Evolutionary conservation across 2,113 vertebrate genomes (phyloP).

Genomic region (Periophthalmus modestus): DNA sequence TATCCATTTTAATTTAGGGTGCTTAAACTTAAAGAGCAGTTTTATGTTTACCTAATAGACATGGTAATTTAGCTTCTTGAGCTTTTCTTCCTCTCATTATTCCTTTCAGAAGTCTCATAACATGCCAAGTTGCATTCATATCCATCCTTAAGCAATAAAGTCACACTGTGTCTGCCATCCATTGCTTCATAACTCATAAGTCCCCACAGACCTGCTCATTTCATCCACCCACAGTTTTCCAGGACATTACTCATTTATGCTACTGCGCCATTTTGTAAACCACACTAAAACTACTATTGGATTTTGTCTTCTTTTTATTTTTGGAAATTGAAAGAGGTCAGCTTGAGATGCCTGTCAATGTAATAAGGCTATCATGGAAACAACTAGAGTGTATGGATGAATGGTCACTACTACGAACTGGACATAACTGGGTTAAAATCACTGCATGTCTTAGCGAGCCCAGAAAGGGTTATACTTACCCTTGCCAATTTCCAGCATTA

Average conservation of each 20-base stretch:
- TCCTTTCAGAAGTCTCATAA: conserved; percentile 8
- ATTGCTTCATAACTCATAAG: conserved; percentile 20
- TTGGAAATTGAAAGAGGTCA: background rate
- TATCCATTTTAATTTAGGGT: background rate
- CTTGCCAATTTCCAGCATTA: conserved; percentile 10
- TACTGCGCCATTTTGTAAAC: conserved; percentile 1
- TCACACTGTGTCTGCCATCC: background rate
- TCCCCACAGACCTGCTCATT: conserved; percentile 9
- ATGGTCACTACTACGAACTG: conserved; percentile 53
- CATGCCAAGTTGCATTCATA: conserved; percentile 31
- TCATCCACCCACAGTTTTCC: conserved; percentile 10
- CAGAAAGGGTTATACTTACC: conserved; percentile 34
- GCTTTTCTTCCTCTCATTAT: conserved; percentile 18
- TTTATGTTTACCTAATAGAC: background rate
- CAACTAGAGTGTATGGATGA: conserved; percentile 51
- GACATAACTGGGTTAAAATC: conserved; percentile 77
- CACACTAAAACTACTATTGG: conserved; percentile 10
- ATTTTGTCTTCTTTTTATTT: background rate
- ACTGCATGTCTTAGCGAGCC: conserved; percentile 26
- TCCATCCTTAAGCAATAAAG: conserved; percentile 24
- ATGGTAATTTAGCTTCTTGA: background rate
- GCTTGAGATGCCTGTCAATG: conserved; percentile 37
- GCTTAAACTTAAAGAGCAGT: background rate
- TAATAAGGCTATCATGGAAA: conserved; percentile 61
- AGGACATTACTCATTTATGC: conserved; percentile 18